phyloP scores from a whole-genome alignment of 1,140 invertebrate genomes.

The Phocides pigmalion region DNA sequence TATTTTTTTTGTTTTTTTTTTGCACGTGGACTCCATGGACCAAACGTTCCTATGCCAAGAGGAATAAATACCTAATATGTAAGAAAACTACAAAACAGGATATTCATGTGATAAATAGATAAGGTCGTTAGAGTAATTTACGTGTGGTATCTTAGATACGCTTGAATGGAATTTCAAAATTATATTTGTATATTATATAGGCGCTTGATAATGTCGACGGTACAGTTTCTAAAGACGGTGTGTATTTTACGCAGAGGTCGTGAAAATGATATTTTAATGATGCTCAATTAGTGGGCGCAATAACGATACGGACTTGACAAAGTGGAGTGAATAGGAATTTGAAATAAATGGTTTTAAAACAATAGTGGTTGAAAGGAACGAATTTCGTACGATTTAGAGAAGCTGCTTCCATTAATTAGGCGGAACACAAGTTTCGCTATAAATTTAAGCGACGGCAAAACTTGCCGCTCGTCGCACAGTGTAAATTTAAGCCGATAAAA shows the following conservation, averaged over 20 bases:
- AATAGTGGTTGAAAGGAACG: conserved; percentile 61
- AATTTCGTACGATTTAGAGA: conserved; percentile 56
- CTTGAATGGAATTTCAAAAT: no score
- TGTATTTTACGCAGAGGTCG: background rate
- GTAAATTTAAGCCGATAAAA: conserved; percentile 80
- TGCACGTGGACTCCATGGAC: no score
- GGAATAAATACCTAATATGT: no score
- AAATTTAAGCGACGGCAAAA: conserved; percentile 71
- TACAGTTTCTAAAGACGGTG: conserved; percentile 5
- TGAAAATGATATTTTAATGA: conserved; percentile 26
- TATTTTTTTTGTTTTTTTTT: no score
- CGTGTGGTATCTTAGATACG: no score
- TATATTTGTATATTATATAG: background rate
- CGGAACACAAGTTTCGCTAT: conserved; percentile 78
- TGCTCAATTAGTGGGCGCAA: conserved; percentile 7
- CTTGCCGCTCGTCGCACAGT: conserved; percentile 70
- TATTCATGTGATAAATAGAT: no score
- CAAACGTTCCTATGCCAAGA: no score
- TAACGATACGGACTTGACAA: background rate
- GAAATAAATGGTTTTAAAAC: conserved; percentile 56
- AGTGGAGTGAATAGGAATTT: conserved; percentile 20
- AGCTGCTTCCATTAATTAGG: conserved; percentile 79
- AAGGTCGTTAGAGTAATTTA: no score
- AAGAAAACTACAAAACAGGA: no score
- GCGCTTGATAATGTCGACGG: background rate